Evolutionary conservation across 2,113 vertebrate species (phyloP), one percentile per base, ranked within the genome.

Genomic region (Petrocephalus microphthalmus): DNA sequence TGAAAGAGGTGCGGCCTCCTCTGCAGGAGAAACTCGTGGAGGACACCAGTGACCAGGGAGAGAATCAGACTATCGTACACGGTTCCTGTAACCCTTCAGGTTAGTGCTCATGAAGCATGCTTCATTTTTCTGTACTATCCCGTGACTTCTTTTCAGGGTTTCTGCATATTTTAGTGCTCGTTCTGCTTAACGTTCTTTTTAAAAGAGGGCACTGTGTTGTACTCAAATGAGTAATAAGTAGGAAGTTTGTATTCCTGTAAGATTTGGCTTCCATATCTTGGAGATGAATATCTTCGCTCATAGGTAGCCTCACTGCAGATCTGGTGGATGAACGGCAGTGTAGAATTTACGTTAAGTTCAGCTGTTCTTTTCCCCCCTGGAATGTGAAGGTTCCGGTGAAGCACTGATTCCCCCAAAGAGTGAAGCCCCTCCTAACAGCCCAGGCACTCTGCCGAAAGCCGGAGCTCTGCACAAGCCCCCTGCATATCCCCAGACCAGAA

Each of bases 41-140:
- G 71, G 94, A 91, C 1, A 89, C 89, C 42, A 95, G 94, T 81
- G 93, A 96, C 56, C 93, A 95, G 13, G 96, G 95, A 37, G 94
- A 96, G 74, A 98, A 98, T 91, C 95, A 94, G 92, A 98, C 97
- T 57, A 98, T 97, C 42, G 94, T 94, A 33, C 97, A 98, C 92
- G 96, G 96, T 89, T 96, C 97, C 0, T 85, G 92, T 86, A 90
- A 90, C 52, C 78, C 90, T 87, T 90, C 92, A 92, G 96, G 96
- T 96, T 84, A 93, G 37, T 10, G 29, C 10, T 4, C 71, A 54
- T 54, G 11, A 13, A 15, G 53, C 17, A 78, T 2, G 33, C 33
- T 42, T 42, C 71, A 78, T 42, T 19, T 37, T 42, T 42, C 17
- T 78, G 5, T 19, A 42, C 0, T 7, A 42, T 42, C 60, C 60